Base-by-base conservation (phyloP, 2,888 invertebrate genomes). In the Bellardia pandia region DNA sequence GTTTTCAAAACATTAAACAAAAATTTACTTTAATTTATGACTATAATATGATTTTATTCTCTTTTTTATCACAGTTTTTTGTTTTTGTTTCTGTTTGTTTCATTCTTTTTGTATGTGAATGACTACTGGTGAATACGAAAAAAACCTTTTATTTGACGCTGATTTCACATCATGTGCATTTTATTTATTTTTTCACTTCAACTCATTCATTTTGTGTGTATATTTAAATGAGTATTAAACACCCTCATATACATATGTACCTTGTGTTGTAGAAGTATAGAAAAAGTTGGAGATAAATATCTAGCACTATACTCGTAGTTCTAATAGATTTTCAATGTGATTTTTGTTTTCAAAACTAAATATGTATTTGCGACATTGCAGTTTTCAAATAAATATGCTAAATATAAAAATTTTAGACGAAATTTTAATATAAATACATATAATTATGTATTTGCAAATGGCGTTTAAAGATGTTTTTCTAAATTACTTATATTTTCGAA, bases 161-260 rank as follows among this genome's bases (percentile, higher is more conserved):
- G 86, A 86, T 86, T 86, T 86, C 86, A 86, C 86, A 86, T 83
- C 72, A 80, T 86, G 80, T 86, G 86, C 83, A 83, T 69, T 83
- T 81, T 53, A 83, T 71, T 42, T 11, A 53, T 76, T 85, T 58
- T 82, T 75, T 56, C 71, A 75, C 71, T 75, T 72, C 53, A 85
- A 62, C 42, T 68, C 33, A 62, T 51, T 23, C 23, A 23, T 23
- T 23, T 77, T 56, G 60, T 16, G 42, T 69, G 13, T 40, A 69
- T 78, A 81, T 86, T 81, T 86, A 81, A 86, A 86, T 86, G 66
- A 86, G 81, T 80, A 72, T 69, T 82, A 78, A 82, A 82, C 86
- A 82, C 82, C 86, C 86, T 78, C 86, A 86, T 66, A 64, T 42
- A 14, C 40, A 45, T 7, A 33, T 1, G 1, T 23, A 23, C 23